Evolutionary conservation across 2,797 vertebrate genomes (phyloP).

Genomic region (Micropoecilia bifurca): DNA sequence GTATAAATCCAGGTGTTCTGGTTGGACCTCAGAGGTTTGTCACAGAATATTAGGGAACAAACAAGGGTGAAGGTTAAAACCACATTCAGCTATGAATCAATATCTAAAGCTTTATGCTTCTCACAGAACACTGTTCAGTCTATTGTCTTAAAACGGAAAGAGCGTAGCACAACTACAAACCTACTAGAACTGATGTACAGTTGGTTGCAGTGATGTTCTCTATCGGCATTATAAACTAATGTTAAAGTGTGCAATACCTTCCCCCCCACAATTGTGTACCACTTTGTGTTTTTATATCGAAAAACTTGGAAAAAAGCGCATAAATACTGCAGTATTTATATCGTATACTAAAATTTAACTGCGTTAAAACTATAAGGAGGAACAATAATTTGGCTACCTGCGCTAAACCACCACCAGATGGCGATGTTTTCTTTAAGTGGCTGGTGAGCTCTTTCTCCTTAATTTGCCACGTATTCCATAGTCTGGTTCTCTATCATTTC

Average conservation of each 20-base stretch:
- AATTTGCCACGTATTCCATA: slow-evolving; percentile 8
- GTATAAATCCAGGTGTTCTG: not conserved
- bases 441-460: slow-evolving; percentile 14
- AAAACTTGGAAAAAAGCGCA: not conserved
- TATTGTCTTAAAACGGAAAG: not conserved
- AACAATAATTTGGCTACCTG: not conserved
- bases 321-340: not conserved
- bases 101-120: not conserved
- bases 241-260: not conserved
- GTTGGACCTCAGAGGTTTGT: not conserved
- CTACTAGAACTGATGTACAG: not conserved
- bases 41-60: not conserved
- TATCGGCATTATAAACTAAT: not conserved
- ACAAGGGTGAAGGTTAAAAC: not conserved
- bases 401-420: slow-evolving; percentile 45
- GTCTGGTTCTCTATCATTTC: slow-evolving; percentile 21
- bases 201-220: not conserved
- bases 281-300: not conserved
- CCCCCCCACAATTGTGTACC: not conserved
- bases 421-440: slow-evolving; percentile 32
- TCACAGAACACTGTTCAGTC: not conserved
- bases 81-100: not conserved
- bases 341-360: not conserved
- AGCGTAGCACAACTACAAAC: not conserved
- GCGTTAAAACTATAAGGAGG: not conserved